Percentiles rank a stretch among this genome's conserved stretches.
phyloP scores from a whole-genome alignment of 2,797 vertebrate species.

The Sebastiscus tertius region DNA sequence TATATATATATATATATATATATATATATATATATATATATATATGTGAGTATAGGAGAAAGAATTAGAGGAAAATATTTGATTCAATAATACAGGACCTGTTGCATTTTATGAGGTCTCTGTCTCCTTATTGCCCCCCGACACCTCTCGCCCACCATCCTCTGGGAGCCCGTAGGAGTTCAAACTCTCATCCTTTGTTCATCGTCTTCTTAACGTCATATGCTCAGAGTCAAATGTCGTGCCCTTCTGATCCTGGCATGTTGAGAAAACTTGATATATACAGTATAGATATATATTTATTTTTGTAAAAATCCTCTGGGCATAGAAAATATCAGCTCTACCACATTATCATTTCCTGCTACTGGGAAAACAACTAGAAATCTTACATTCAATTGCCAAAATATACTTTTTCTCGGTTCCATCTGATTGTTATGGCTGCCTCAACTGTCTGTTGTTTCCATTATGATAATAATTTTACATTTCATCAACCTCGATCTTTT shows the following conservation, averaged over 20 bases:
- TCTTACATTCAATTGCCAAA: background rate
- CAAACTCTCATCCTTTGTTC: slow-evolving; percentile 8
- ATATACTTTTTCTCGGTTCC: background rate
- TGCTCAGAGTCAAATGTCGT: slow-evolving; percentile 14
- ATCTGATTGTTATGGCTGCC: background rate
- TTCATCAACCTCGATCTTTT: background rate
- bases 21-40: background rate
- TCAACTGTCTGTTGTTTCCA: background rate
- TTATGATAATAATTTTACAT: background rate
- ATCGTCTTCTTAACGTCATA: background rate
- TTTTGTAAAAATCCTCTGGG: background rate
- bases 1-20: background rate
- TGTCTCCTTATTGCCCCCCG: background rate
- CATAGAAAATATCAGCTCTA: background rate
- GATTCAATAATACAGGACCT: slow-evolving; percentile 44
- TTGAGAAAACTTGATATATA: background rate
- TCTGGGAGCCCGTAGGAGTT: slow-evolving; percentile 14
- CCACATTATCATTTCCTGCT: background rate
- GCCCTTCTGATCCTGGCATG: background rate
- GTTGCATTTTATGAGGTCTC: slow-evolving; percentile 24
- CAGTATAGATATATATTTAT: background rate
- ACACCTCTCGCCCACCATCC: slow-evolving; percentile 18
- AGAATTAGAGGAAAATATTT: slow-evolving; percentile 8
- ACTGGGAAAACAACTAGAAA: background rate
- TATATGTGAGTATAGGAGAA: background rate